Percentiles rank a stretch among this genome's conserved stretches.
Evolutionary conservation across 1,140 invertebrate genomes (phyloP).

Genomic region (Centruroides vittatus): DNA sequence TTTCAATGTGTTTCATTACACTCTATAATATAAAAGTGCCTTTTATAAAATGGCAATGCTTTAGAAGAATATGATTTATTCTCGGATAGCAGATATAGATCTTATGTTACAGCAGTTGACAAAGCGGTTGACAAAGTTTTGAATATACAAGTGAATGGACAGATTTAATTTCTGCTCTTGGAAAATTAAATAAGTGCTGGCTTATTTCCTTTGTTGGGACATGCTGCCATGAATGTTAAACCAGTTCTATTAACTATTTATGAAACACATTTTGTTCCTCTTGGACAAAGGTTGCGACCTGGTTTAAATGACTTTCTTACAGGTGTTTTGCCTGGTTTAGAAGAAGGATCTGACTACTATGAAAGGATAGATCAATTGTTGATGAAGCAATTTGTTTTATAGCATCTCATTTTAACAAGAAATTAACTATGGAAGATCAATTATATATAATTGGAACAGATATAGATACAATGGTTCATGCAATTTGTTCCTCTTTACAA

Average conservation of each 20-base stretch:
- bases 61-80: constrained; percentile 53
- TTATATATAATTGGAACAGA: constrained; percentile 72
- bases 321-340: constrained; percentile 68
- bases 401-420: constrained; percentile 66
- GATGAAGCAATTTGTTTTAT: constrained; percentile 69
- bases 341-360: constrained; percentile 82
- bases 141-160: constrained; percentile 93
- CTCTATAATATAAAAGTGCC: background rate
- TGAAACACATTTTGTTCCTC: constrained; percentile 79
- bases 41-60: constrained; percentile 16
- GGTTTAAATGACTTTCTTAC: constrained; percentile 74
- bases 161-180: constrained; percentile 79
- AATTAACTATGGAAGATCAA: constrained; percentile 67
- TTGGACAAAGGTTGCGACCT: constrained; percentile 62
- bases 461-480: constrained; percentile 62
- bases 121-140: constrained; percentile 82
- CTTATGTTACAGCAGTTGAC: constrained; percentile 64
- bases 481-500: constrained; percentile 56
- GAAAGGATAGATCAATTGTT: too few relatives aligned
- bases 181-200: constrained; percentile 82
- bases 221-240: constrained; percentile 83
- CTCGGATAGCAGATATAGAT: constrained; percentile 54
- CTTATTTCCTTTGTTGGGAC: constrained; percentile 72
- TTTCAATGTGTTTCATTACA: too few relatives aligned
- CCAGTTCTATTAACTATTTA: constrained; percentile 71